A percentile compares a stretch with the other conserved stretches of the same genome.
Conservation (phyloP, 2,888 invertebrate species). For the Nebria brevicollis region DNA sequence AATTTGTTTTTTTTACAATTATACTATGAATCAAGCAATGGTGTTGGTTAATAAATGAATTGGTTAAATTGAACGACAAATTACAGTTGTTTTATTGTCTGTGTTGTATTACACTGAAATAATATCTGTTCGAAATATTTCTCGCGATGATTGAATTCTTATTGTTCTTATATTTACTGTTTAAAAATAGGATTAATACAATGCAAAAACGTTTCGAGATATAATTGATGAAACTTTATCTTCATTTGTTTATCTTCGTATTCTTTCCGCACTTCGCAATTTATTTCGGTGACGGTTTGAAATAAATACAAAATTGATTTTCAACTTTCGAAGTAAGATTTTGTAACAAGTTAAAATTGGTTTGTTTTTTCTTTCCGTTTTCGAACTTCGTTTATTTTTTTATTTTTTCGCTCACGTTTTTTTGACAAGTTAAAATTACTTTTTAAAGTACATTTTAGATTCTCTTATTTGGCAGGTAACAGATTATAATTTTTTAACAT, state of each 20-base stretch:
- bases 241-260: not conserved
- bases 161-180: not conserved
- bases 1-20: too few species aligned
- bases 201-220: not conserved
- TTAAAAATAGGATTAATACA: not conserved
- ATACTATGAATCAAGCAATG: too few species aligned
- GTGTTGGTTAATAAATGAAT: too few species aligned
- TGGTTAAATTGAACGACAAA: too few species aligned
- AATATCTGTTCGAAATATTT: too few species aligned
- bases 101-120: too few species aligned
- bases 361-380: not conserved
- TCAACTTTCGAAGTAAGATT: not conserved
- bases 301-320: not conserved
- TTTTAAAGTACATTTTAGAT: conserved; percentile 1
- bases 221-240: not conserved
- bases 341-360: conserved; percentile 1
- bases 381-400: not conserved
- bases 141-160: too few species aligned
- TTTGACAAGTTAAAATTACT: conserved; percentile 1
- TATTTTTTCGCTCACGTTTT: not conserved
- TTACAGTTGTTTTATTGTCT: too few species aligned
- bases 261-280: not conserved
- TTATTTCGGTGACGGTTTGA: not conserved
- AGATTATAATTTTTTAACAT: not conserved
- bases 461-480: not conserved